phyloP scores from a whole-genome alignment of 2,113 vertebrate genomes.

The Illadopsis cleaveri region DNA sequence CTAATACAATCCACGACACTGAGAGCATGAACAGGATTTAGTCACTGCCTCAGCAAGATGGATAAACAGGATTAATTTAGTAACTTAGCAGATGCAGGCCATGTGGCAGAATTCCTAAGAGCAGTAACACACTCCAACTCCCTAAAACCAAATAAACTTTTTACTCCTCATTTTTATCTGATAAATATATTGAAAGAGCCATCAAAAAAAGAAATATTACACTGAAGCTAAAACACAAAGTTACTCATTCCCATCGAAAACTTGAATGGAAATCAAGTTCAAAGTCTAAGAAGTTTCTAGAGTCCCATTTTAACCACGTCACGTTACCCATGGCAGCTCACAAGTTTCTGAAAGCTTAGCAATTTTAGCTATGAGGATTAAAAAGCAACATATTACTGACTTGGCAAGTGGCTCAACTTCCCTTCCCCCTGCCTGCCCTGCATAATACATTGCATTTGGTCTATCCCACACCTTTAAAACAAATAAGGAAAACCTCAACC shows the following conservation, averaged over 20 bases:
- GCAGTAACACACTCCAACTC: background rate
- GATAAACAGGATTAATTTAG: conserved; percentile 30
- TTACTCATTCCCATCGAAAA: background rate
- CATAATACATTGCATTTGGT: background rate
- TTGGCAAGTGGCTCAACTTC: background rate
- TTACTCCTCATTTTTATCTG: background rate
- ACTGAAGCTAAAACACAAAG: background rate
- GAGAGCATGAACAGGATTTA: background rate
- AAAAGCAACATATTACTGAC: background rate
- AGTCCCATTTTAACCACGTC: background rate
- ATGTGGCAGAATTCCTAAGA: background rate
- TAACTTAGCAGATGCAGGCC: background rate
- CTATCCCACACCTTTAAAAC: background rate
- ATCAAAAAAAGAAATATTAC: background rate
- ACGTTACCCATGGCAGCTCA: background rate
- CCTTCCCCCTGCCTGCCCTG: background rate
- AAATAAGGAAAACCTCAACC: background rate
- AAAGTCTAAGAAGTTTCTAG: background rate
- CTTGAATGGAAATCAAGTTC: background rate
- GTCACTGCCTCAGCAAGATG: background rate
- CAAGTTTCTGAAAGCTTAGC: background rate
- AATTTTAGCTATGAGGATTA: background rate
- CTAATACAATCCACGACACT: background rate
- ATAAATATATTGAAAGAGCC: background rate
- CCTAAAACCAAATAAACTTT: background rate